Evolutionary conservation across 2,888 invertebrate genomes (phyloP).

Genomic region (Ernsta delagoae): DNA sequence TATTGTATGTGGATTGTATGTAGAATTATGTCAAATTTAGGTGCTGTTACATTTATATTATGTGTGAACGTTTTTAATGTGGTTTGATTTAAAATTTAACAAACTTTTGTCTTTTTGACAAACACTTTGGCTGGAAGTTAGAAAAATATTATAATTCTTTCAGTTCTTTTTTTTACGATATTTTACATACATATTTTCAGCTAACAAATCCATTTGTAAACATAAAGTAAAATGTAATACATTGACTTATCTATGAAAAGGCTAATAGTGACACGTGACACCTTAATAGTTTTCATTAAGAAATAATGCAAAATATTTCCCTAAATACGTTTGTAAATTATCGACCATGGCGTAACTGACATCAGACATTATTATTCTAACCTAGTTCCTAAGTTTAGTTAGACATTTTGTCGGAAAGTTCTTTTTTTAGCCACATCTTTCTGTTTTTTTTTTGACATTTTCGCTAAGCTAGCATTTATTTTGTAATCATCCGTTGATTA

Average conservation of each 20-base stretch:
- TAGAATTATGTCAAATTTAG: constrained; percentile 38
- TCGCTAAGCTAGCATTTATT: constrained; percentile 34
- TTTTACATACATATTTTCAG: background rate
- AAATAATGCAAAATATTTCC: background rate
- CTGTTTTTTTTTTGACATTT: constrained; percentile 20
- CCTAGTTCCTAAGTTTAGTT: constrained; percentile 67
- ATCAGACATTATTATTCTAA: constrained; percentile 58
- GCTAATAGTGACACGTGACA: background rate
- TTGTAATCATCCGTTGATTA: constrained; percentile 20
- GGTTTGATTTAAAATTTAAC: constrained; percentile 29
- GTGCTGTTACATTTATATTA: constrained; percentile 39
- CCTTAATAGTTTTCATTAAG: background rate
- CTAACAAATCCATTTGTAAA: background rate
- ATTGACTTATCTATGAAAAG: too few species aligned
- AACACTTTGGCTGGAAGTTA: constrained; percentile 21
- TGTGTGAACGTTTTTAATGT: constrained; percentile 45
- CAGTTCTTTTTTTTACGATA: too few species aligned
- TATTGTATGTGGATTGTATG: constrained; percentile 29
- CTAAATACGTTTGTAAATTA: background rate
- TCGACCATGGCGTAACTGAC: background rate
- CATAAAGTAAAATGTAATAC: too few species aligned
- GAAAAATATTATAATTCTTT: constrained; percentile 12
- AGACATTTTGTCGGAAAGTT: constrained; percentile 42
- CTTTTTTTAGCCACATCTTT: constrained; percentile 44
- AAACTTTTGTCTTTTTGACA: constrained; percentile 23